Conservation (phyloP, 2,888 invertebrate genomes). For the Agrochola litura region DNA sequence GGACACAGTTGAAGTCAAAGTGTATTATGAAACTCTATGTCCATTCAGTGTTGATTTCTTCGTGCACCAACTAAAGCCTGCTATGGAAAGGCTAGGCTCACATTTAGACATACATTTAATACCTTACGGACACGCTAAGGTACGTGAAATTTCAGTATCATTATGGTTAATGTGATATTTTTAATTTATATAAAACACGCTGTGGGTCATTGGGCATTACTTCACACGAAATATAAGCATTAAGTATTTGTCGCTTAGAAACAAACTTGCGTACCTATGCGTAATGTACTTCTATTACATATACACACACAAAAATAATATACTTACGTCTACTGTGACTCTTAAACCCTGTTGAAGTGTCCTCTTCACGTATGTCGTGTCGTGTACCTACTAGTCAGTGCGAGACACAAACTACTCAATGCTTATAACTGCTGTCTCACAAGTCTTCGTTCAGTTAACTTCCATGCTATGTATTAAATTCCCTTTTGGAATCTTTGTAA, state of each 20-base stretch:
- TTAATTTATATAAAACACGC: constrained; percentile 54
- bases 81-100: constrained; percentile 90
- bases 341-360: constrained; percentile 14
- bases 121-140: constrained; percentile 95
- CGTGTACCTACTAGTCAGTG: constrained; percentile 12
- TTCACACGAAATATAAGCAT: constrained; percentile 55
- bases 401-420: constrained; percentile 33
- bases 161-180: constrained; percentile 50
- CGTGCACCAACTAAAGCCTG: constrained; percentile 92
- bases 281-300: neutral
- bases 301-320: constrained; percentile 36
- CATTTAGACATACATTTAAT: constrained; percentile 92
- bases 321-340: constrained; percentile 29
- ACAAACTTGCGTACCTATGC: constrained; percentile 17
- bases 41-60: constrained; percentile 95
- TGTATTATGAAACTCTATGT: constrained; percentile 95
- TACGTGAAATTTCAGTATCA: constrained; percentile 72
- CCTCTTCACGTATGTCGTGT: constrained; percentile 17
- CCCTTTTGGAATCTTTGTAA: neutral
- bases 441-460: neutral
- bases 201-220: constrained; percentile 27
- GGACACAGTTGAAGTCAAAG: constrained; percentile 69
- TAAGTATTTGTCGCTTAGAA: constrained; percentile 37
- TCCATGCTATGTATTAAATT: constrained; percentile 6
- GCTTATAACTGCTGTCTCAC: constrained; percentile 4